Percentiles rank a stretch among this genome's conserved stretches.
Conservation (phyloP, 2,797 vertebrate genomes). For the Myripristis murdjan region DNA sequence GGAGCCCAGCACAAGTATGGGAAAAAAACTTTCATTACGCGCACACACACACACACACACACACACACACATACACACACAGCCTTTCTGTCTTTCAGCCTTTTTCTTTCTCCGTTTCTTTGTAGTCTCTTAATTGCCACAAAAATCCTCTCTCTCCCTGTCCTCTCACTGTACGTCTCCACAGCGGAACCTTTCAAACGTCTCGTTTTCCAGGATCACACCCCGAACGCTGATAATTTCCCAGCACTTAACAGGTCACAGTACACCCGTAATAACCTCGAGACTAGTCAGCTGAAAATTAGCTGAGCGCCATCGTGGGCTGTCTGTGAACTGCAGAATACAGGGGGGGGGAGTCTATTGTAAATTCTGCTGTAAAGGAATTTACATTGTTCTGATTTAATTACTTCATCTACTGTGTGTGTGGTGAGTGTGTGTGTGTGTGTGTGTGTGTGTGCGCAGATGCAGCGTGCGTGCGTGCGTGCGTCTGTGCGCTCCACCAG, state of each 20-base stretch:
- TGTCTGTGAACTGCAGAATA: constrained; percentile 33
- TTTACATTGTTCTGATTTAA: constrained; percentile 59
- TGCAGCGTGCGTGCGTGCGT: constrained; percentile 9
- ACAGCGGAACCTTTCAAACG: not conserved
- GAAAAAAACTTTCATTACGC: constrained; percentile 40
- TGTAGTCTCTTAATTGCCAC: constrained; percentile 3
- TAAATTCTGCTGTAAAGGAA: constrained; percentile 53
- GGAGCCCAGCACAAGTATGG: constrained; percentile 60
- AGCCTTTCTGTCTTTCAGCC: constrained; percentile 4
- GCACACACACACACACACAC: no score
- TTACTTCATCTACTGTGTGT: constrained; percentile 66
- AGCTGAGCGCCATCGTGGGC: constrained; percentile 30
- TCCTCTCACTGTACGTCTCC: not conserved
- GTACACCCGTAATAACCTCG: constrained; percentile 37
- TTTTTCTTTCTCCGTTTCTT: constrained; percentile 9
- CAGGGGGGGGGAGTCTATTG: constrained; percentile 40
- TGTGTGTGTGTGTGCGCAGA: constrained; percentile 46
- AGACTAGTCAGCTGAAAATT: constrained; percentile 35
- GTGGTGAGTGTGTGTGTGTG: not conserved
- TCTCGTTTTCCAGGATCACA: constrained; percentile 22
- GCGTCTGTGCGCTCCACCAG: constrained; percentile 44
- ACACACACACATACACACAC: constrained; percentile 13
- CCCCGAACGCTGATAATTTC: constrained; percentile 22
- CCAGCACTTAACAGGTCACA: constrained; percentile 40
- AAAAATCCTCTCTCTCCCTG: not conserved